Evolutionary conservation across 2,113 vertebrate species (phyloP).

Genomic region (Leucoraja erinaceus): DNA sequence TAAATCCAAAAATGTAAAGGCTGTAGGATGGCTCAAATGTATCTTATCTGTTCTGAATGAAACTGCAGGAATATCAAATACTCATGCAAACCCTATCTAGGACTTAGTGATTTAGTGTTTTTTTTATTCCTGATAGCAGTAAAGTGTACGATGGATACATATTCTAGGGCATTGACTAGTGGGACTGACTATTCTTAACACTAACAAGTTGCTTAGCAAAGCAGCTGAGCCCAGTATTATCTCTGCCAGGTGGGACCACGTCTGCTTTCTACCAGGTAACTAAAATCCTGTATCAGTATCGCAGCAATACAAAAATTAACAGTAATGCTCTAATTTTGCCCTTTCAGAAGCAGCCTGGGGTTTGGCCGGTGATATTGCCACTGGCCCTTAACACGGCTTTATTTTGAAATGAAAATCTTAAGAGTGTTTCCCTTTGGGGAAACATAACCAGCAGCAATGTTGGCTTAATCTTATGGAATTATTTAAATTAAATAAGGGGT

Average conservation of each 20-base stretch:
- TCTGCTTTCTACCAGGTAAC: background rate
- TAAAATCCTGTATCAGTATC: background rate
- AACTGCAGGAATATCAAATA: background rate
- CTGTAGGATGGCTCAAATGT: background rate
- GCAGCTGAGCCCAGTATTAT: background rate
- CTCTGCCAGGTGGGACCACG: background rate
- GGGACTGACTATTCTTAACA: background rate
- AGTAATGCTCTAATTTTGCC: no score
- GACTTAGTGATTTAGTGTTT: background rate
- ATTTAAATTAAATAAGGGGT: background rate
- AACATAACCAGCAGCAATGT: background rate
- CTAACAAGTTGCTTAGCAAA: background rate
- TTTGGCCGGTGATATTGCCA: background rate
- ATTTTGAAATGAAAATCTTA: constrained; percentile 8
- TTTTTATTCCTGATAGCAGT: background rate
- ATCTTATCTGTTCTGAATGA: background rate
- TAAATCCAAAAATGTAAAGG: background rate
- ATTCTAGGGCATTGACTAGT: background rate
- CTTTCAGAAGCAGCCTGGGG: background rate
- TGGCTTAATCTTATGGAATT: constrained; percentile 6
- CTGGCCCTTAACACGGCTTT: background rate
- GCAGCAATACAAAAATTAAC: background rate
- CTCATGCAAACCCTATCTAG: background rate
- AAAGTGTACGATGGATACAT: background rate
- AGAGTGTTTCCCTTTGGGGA: background rate